phyloP scores from a whole-genome alignment of 2,797 vertebrate genomes.

The Pterois miles region DNA sequence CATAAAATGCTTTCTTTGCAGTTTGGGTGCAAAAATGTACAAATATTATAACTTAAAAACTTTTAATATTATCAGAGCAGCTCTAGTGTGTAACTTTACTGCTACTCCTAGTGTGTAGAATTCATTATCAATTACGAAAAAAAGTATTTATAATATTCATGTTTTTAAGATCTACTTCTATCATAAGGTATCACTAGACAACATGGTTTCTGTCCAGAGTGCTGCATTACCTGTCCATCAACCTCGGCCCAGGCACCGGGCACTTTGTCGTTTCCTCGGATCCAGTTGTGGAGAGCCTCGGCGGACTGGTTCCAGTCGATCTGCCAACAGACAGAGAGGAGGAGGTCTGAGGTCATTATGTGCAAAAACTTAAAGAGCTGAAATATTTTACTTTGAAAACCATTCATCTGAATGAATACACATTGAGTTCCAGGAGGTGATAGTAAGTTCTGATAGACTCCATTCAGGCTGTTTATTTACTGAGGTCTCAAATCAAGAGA shows the following conservation, averaged over 20 bases:
- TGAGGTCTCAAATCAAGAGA: not conserved
- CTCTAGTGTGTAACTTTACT: too few relatives aligned
- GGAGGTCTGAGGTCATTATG: not conserved
- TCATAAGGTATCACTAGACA: not conserved
- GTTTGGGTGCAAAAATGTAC: too few relatives aligned
- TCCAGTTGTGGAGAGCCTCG: slow-evolving; percentile 91
- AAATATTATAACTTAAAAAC: too few relatives aligned
- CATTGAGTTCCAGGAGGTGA: not conserved
- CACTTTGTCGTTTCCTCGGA: slow-evolving; percentile 91
- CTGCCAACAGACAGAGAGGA: slow-evolving; percentile 60
- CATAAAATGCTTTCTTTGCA: too few relatives aligned
- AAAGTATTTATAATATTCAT: too few relatives aligned
- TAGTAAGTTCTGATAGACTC: not conserved
- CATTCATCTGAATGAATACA: not conserved
- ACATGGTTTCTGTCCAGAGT: not conserved
- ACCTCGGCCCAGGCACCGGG: slow-evolving; percentile 91
- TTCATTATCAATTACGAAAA: not conserved
- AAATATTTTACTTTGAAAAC: not conserved
- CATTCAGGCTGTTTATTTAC: not conserved
- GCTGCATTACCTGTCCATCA: slow-evolving; percentile 82
- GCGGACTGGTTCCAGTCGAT: slow-evolving; percentile 91
- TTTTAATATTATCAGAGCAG: too few relatives aligned
- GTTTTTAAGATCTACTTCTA: not conserved
- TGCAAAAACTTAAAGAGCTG: not conserved
- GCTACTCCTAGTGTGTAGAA: too few relatives aligned